Evolutionary conservation across 2,888 invertebrate species (phyloP), one percentile per base, ranked within the genome.

Genomic region (Branchipolynoe longqiensis): DNA sequence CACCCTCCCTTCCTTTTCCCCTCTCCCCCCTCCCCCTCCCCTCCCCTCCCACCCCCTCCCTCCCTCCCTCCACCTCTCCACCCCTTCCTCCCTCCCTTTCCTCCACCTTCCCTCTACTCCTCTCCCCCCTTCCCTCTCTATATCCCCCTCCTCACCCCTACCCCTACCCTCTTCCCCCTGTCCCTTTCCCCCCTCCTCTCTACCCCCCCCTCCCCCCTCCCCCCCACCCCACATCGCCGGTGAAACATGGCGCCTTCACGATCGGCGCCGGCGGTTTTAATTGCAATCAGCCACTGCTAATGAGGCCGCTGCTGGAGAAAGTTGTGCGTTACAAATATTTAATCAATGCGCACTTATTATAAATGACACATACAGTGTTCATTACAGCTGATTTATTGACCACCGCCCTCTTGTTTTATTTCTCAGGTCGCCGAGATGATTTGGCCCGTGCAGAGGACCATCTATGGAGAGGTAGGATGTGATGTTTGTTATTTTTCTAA

Each of bases 401-500:
- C 28, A 41, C 48, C 48, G 41, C 78, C 48, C n/a, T 33, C 40
- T 28, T 78, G 40, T 62, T 48, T 41, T 85, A 56, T 84, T 54
- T 82, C 40, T 2, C 83, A 86, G 85, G 82, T 87, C 6, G 88
- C 87, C 0, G 88, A 88, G 74, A 82, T 83, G 48, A 86, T 89
- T 22, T 86, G 86, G 41, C 87, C 87, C 12, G 84, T 89, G n/a
- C 89, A 89, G 82, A 73, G 81, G 31, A 90, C 88, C 18, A 88
- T 89, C 59, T 90, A 89, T 56, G 89, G 88, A 22, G 62, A 87
- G 84, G 84, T 84, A 84, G 59, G 40, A 31, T 22, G 62, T 40
- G 40, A 69, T 82, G 8, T 56, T 40, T 69, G 31, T 28, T 36
- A 8, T 48, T 48, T 8, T 48, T 48, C 8, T 48, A 18, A 18